Evolutionary conservation across 35 echinoderm and acorn worm species (phyloP).

Genomic region (Ophioderma brevispina): DNA sequence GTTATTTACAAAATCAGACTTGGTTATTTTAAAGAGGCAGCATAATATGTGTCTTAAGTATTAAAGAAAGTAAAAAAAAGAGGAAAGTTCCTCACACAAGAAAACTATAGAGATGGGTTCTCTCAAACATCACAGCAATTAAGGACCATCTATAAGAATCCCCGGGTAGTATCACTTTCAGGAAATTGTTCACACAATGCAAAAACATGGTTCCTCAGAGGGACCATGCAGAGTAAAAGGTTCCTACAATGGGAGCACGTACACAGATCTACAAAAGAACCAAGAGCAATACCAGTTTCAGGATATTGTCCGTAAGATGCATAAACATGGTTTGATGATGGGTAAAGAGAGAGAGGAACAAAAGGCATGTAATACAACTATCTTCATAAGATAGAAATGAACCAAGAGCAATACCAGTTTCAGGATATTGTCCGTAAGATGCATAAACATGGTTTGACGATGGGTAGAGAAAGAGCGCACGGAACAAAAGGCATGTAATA

Average conservation of each 20-base stretch:
- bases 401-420: neutral
- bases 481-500: neutral
- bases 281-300: neutral
- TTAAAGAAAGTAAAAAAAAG: no score
- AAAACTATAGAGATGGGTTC: no score
- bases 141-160: no score
- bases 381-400: neutral
- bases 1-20: no score
- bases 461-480: neutral
- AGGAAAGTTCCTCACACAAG: no score
- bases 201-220: neutral
- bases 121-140: no score
- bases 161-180: neutral
- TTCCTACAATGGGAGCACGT: no score
- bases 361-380: neutral
- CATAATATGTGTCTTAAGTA: no score
- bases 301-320: neutral
- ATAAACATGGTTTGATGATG: neutral
- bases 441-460: neutral
- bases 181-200: neutral
- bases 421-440: neutral
- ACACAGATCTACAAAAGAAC: no score
- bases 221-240: no score
- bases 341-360: neutral
- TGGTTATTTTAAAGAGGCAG: no score